Evolutionary conservation across 1,140 invertebrate genomes (phyloP).

Genomic region (Temnothorax curvispinosus): DNA sequence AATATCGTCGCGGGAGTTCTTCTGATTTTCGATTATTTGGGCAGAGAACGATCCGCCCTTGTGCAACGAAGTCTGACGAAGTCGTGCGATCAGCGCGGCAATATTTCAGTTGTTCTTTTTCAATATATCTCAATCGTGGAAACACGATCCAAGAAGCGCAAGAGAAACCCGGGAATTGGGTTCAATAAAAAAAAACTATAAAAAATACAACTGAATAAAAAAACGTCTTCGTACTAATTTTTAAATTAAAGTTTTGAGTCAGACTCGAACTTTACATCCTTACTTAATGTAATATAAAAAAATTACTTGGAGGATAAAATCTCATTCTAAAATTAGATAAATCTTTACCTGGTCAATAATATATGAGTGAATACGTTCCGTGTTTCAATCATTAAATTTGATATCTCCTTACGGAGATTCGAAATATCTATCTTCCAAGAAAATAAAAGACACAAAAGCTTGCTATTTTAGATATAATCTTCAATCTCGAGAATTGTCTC

Average conservation of each 20-base stretch:
- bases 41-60: slow-evolving; percentile 3
- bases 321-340: not conserved
- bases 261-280: not conserved
- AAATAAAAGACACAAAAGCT: not conserved
- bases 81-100: slow-evolving; percentile 2
- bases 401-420: not conserved
- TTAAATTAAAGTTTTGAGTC: not conserved
- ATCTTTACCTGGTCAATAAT: not conserved
- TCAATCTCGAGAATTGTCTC: slow-evolving; percentile 21
- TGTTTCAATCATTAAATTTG: not conserved
- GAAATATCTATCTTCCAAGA: not conserved
- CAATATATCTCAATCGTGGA: not conserved
- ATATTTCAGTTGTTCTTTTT: slow-evolving; percentile 24
- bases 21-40: slow-evolving; percentile 43
- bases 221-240: not conserved
- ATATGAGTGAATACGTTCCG: not conserved
- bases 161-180: not conserved
- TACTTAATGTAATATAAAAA: not conserved
- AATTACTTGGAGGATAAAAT: not conserved
- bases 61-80: slow-evolving; percentile 11
- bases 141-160: not conserved
- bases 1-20: slow-evolving; percentile 31
- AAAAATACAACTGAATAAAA: not conserved
- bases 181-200: not conserved
- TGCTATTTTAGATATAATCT: not conserved